Conservation (phyloP, 2,113 vertebrate species). For the Thomomys bottae region DNA sequence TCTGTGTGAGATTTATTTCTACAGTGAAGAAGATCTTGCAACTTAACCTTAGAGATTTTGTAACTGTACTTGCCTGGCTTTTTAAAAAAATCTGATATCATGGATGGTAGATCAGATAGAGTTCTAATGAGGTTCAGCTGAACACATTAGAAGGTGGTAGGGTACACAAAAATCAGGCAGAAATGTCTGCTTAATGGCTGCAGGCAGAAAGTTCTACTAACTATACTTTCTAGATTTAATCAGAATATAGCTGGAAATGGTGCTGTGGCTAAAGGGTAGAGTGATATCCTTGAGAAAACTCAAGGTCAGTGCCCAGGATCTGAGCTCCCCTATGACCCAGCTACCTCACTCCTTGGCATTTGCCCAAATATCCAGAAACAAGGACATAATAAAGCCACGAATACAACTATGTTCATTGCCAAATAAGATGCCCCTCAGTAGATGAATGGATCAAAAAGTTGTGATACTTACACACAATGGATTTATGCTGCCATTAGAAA, state of each 20-base stretch:
- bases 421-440: too few relatives aligned
- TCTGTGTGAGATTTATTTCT: not conserved
- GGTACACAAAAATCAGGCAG: not conserved
- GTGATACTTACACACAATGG: too few relatives aligned
- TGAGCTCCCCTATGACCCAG: too few relatives aligned
- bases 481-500: too few relatives aligned
- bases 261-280: too few relatives aligned
- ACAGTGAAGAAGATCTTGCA: not conserved
- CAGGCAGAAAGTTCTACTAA: not conserved
- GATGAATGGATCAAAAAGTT: too few relatives aligned
- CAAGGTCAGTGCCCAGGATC: too few relatives aligned
- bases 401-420: too few relatives aligned
- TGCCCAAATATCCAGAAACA: too few relatives aligned
- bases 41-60: not conserved
- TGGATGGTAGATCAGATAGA: not conserved
- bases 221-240: not conserved
- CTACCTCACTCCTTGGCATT: too few relatives aligned
- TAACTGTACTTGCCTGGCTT: not conserved
- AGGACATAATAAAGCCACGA: too few relatives aligned
- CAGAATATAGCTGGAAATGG: not conserved
- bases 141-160: not conserved
- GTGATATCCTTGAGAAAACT: too few relatives aligned
- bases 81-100: not conserved
- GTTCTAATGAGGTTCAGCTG: not conserved
- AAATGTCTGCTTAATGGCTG: not conserved